Conservation (phyloP, 2,888 invertebrate species). For the Pollenia labialis region DNA sequence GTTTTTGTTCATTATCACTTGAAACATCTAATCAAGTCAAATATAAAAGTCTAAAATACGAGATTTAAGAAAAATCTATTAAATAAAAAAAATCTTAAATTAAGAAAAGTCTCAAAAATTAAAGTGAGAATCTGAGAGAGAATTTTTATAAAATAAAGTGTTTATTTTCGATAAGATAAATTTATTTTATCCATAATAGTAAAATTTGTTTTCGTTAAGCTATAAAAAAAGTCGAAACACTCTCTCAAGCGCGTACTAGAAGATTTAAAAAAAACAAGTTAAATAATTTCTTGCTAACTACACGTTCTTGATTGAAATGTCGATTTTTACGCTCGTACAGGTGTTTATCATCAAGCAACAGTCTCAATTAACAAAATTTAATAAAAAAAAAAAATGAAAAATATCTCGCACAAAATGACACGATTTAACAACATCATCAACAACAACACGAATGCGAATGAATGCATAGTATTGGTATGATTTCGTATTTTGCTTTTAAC, state of each 20-base stretch:
- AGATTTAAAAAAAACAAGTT: constrained; percentile 36
- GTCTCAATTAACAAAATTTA: constrained; percentile 52
- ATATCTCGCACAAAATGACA: constrained; percentile 71
- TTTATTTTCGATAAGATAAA: constrained; percentile 27
- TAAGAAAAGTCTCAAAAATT: constrained; percentile 11
- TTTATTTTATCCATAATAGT: constrained; percentile 28
- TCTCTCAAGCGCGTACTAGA: constrained; percentile 33
- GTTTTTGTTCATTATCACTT: constrained; percentile 55
- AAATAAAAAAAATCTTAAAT: constrained; percentile 37
- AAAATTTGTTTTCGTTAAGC: constrained; percentile 16
- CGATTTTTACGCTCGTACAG: constrained; percentile 39
- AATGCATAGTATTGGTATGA: constrained; percentile 83
- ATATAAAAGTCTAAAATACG: constrained; percentile 35
- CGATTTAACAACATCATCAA: constrained; percentile 73
- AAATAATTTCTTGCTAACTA: constrained; percentile 21
- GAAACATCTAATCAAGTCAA: neutral
- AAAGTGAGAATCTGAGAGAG: constrained; percentile 19
- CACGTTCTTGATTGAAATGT: constrained; percentile 23
- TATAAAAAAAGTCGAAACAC: constrained; percentile 8
- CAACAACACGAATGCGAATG: constrained; percentile 79
- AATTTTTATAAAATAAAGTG: constrained; percentile 42
- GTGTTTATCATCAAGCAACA: constrained; percentile 67
- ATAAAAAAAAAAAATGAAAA: constrained; percentile 13
- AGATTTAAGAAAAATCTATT: constrained; percentile 33
- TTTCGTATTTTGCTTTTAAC: constrained; percentile 82